Percentiles rank a stretch among this genome's conserved stretches.
Evolutionary conservation across 2,797 vertebrate genomes (phyloP).

Genomic region (Coranthus polyacanthus): DNA sequence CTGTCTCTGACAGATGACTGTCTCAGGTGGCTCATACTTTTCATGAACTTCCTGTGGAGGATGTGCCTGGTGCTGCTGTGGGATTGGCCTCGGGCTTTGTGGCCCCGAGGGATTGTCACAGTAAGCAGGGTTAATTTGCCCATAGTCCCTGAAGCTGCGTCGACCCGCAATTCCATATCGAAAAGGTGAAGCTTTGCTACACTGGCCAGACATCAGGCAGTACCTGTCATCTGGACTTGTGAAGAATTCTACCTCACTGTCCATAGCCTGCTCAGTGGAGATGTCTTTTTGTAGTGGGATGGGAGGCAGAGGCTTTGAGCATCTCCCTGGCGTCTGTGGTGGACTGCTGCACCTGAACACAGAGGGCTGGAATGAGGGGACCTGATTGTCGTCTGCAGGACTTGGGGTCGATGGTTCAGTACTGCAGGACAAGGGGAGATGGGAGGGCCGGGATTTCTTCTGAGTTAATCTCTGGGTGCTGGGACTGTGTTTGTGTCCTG

Average conservation of each 20-base stretch:
- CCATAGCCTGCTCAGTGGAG: slow-evolving; percentile 85
- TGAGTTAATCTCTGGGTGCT: slow-evolving; percentile 80
- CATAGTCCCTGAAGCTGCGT: slow-evolving; percentile 91
- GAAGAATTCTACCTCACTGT: slow-evolving; percentile 93
- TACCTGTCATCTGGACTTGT: slow-evolving; percentile 88
- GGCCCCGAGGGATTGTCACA: slow-evolving; percentile 86
- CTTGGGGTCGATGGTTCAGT: slow-evolving; percentile 76
- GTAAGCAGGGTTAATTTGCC: slow-evolving; percentile 94
- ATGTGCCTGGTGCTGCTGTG: slow-evolving; percentile 62
- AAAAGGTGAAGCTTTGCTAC: slow-evolving; percentile 81
- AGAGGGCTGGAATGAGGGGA: slow-evolving; percentile 88
- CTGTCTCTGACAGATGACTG: slow-evolving; percentile 61
- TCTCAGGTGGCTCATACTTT: slow-evolving; percentile 59
- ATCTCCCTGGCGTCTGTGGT: slow-evolving; percentile 85
- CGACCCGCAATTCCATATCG: slow-evolving; percentile 81
- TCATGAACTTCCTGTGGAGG: slow-evolving; percentile 70
- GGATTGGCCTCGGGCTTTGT: slow-evolving; percentile 52
- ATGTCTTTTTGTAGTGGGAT: slow-evolving; percentile 82
- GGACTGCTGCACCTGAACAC: slow-evolving; percentile 85
- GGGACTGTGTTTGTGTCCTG: slow-evolving; percentile 84
- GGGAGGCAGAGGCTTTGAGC: slow-evolving; percentile 93
- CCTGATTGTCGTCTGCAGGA: slow-evolving; percentile 83
- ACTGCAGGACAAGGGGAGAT: slow-evolving; percentile 79
- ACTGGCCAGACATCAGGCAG: slow-evolving; percentile 80
- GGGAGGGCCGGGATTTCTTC: slow-evolving; percentile 84